phyloP scores from a whole-genome alignment of 2,797 vertebrate genomes.

The Cirrhinus molitorella region DNA sequence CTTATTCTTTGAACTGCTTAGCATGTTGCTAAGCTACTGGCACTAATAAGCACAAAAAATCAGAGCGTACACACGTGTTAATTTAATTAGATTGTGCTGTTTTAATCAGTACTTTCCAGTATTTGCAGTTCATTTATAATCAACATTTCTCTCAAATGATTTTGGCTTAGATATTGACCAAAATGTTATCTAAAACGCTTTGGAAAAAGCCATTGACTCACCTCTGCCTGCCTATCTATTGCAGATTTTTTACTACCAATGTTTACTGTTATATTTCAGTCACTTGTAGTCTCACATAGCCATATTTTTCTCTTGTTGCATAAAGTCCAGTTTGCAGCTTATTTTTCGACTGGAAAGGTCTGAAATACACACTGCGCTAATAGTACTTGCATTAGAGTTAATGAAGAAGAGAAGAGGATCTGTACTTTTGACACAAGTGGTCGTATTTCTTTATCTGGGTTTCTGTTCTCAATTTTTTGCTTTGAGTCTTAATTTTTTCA shows the following conservation, averaged over 20 bases:
- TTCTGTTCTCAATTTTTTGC: slow-evolving; percentile 13
- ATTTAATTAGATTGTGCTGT: not conserved
- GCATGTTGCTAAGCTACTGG: not conserved
- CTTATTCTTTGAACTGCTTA: not conserved
- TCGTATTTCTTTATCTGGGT: slow-evolving; percentile 9
- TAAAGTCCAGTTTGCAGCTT: not conserved
- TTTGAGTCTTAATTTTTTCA: slow-evolving; percentile 4
- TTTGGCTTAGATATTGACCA: not conserved
- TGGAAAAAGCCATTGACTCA: not conserved
- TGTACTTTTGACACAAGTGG: slow-evolving; percentile 1
- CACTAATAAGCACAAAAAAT: not conserved
- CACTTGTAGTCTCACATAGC: not conserved
- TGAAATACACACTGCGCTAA: not conserved
- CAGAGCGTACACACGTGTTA: not conserved
- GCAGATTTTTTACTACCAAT: not conserved
- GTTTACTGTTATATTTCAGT: not conserved
- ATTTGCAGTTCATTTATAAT: not conserved
- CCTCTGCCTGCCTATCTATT: not conserved
- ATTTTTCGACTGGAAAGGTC: not conserved
- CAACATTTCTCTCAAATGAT: not conserved
- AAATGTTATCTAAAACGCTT: not conserved
- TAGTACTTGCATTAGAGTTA: not conserved
- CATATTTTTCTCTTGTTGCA: not conserved
- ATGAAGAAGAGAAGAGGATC: not conserved
- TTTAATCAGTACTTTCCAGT: not conserved